These are phyloP conservation scores for Apistogramma diplotaenia DNA, from an alignment of 2,113 vertebrate genomes.

Conservation along the genomic window DNA sequence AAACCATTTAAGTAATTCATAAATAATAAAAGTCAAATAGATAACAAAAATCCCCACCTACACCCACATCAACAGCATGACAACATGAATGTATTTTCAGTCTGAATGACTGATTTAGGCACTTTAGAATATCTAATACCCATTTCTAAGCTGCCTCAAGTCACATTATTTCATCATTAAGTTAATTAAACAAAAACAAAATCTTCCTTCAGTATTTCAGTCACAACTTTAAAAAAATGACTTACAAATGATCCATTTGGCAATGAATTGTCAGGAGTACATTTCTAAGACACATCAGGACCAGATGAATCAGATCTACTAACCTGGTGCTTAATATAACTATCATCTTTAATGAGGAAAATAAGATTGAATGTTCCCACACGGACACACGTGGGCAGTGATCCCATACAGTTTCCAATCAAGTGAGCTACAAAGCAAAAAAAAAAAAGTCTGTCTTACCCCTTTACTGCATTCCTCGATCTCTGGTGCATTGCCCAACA, in stretches of 20 bases:
- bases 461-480: constrained; percentile 49
- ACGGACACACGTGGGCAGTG: background rate
- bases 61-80: background rate
- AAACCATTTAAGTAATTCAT: no score
- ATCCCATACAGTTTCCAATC: background rate
- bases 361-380: background rate
- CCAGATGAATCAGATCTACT: background rate
- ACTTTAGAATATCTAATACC: background rate
- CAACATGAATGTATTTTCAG: background rate
- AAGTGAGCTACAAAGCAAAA: background rate
- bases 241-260: no score
- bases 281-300: background rate
- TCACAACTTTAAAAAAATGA: background rate
- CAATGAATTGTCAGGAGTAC: background rate
- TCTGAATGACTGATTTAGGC: background rate
- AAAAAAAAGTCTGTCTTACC: constrained; percentile 67
- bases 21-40: no score
- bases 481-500: constrained; percentile 61
- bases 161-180: no score
- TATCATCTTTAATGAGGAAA: background rate
- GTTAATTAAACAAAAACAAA: background rate
- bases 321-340: background rate
- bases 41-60: no score
- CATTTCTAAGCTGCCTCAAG: background rate
- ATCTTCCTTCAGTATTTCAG: background rate